Percentiles rank a stretch among this genome's conserved stretches.
Evolutionary conservation across 2,113 vertebrate species (phyloP).

Genomic region (Numida meleagris): DNA sequence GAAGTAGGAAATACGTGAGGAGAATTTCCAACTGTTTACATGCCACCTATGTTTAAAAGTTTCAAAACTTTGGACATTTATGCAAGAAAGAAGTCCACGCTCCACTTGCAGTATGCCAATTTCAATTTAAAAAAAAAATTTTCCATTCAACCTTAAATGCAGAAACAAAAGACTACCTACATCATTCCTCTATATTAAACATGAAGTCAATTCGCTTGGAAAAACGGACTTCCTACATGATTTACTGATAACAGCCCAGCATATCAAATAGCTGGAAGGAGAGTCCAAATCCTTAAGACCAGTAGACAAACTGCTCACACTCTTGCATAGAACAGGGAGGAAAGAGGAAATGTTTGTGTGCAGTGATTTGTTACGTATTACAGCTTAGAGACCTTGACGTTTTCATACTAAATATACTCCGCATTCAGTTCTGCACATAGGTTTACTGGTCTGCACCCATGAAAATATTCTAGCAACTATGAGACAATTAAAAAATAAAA

Average conservation of each 20-base stretch:
- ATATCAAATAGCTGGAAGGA: not conserved
- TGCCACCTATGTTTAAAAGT: not conserved
- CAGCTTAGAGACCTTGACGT: not conserved
- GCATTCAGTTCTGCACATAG: not conserved
- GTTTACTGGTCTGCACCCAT: not conserved
- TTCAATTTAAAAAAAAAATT: not conserved
- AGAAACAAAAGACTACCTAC: not conserved
- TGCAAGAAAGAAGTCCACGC: fast-evolving
- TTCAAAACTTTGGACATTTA: not conserved
- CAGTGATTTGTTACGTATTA: not conserved
- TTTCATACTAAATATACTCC: not conserved
- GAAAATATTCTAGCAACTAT: not conserved
- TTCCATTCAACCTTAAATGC: not conserved
- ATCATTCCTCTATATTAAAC: not conserved
- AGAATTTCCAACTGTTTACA: not conserved
- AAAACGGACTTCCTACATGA: not conserved
- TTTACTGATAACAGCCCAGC: not conserved
- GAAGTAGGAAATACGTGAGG: not conserved
- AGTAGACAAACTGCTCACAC: not conserved
- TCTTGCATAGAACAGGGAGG: not conserved
- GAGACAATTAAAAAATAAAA: not conserved
- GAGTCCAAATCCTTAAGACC: not conserved
- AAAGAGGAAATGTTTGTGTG: not conserved
- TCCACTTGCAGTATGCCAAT: not conserved
- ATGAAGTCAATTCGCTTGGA: not conserved